Evolutionary conservation across 2,888 invertebrate species (phyloP), one percentile per base, ranked within the genome.

Genomic region (Peribatodes rhomboidaria): DNA sequence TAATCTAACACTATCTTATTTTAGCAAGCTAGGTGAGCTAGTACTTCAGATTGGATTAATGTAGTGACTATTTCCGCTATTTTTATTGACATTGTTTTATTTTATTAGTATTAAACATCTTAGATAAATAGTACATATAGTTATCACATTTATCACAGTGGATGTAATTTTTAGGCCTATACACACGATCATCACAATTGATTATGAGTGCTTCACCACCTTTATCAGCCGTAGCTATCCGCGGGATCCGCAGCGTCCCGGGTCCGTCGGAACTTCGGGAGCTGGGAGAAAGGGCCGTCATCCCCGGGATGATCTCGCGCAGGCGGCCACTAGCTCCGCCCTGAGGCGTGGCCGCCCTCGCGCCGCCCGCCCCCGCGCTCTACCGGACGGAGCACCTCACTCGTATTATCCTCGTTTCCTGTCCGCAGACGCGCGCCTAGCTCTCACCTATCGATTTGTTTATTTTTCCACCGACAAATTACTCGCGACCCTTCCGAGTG

Each of bases 371-470:
- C 77, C 76, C 72, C 73, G 42, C 66, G 64, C 80, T 13, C 37
- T 82, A 83, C 84, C 84, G 85, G 84, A 84, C 84, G 83, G 72
- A 77, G 80, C 83, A 80, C 82, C 84, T 89, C 88, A 87, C 91
- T 73, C 64, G 71, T 90, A 92, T 93, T 93, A 93, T 92, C 86
- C 87, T 85, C 84, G 92, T 83, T 92, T 93, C 92, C 92, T 92
- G 92, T 92, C 89, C 89, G 84, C 85, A 88, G 85, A 87, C 92
- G 89, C 92, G 85, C 89, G 92, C 87, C 82, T 89, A 86, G 84
- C 87, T 85, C 83, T 90, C 87, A 67, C 61, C 86, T 85, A 90
- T 90, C 84, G 90, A 92, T 92, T 88, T 92, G 92, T 93, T 92
- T 91, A 89, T 92, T 92, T 92, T 92, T 87, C 83, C 83, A 87